Base-by-base conservation (phyloP, 2,113 vertebrate genomes). In the Prionailurus bengalensis region DNA sequence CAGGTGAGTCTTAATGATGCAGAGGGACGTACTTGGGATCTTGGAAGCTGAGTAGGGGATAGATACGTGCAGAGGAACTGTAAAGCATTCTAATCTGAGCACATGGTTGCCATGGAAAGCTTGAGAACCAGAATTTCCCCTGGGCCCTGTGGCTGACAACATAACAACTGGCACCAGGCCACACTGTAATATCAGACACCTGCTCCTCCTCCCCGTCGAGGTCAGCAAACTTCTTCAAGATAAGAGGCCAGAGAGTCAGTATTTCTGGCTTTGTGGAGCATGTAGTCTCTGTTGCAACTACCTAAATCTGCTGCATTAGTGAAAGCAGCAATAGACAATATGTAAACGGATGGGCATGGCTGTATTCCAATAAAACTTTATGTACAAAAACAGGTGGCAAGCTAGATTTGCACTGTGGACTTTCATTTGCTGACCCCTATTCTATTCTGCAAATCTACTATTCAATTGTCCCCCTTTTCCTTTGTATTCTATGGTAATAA, bases 301-400 rank as follows among this genome's bases (percentile, higher is more conserved):
- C 33, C 71, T 45, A 79, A 42, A 88, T 95, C 42, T 90, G 55
- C 36, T 88, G 5, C 74, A 89, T 70, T 71, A 58, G 25, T 63
- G 88, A 92, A 91, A 91, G 39, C 17, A 61, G 42, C 53, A 36
- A 92, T 14, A 63, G 39, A 65, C 14, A 65, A 65, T 45, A 55
- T 25, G 33, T 53, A 80, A 91, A 79, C 4, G 16, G 85, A 36
- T 65, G 16, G 25, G 16, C 4, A 25, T 84, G 31, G 36, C 31
- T 81, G 25, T 42, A 10, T 87, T 63, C 21, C 51, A 76, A 33
- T 36, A 89, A 89, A 88, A n/a, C 13, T 36, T 36, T 71, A 70
- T 82, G 65, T 36, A 84, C 17, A 74, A 95, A 91, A 90, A 84
- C 36, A 89, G 10, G 45, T 86, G 61, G n/a, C 61, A 81, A 83